Percentiles rank a stretch among this genome's conserved stretches.
Conservation (phyloP, 2,797 vertebrate genomes). For the Melanotaenia parkinsoni region DNA sequence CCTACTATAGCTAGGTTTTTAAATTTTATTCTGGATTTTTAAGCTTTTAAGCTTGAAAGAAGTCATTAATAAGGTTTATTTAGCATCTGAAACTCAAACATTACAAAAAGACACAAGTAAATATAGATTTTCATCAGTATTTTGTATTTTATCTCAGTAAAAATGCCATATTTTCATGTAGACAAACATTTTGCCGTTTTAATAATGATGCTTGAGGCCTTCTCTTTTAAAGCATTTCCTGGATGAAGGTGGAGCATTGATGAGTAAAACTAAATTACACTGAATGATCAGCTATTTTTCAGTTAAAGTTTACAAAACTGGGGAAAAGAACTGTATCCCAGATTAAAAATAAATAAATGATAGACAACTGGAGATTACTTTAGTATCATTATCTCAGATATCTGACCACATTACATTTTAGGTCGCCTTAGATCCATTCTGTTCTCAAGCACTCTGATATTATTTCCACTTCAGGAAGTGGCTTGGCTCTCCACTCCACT, state of each 20-base stretch:
- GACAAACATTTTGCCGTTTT: background rate
- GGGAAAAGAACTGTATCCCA: background rate
- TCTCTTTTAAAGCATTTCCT: background rate
- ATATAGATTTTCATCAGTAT: background rate
- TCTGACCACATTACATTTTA: background rate
- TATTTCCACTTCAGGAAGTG: constrained; percentile 46
- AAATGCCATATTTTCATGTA: background rate
- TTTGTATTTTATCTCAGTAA: background rate
- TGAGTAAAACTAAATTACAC: background rate
- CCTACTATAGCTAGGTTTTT: no score
- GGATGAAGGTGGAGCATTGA: background rate
- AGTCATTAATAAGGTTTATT: no score
- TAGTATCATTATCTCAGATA: constrained; percentile 7
- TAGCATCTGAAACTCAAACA: no score
- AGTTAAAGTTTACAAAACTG: fast-evolving
- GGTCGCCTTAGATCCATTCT: constrained; percentile 43
- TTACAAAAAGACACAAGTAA: background rate
- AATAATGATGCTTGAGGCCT: background rate
- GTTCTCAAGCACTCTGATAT: constrained; percentile 38
- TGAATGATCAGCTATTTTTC: background rate
- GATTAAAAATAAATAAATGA: background rate
- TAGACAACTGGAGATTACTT: background rate
- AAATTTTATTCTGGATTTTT: no score
- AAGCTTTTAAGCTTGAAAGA: no score
- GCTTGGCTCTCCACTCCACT: constrained; percentile 38